Conservation (phyloP, 2,113 vertebrate genomes). For the Neotoma lepida region DNA sequence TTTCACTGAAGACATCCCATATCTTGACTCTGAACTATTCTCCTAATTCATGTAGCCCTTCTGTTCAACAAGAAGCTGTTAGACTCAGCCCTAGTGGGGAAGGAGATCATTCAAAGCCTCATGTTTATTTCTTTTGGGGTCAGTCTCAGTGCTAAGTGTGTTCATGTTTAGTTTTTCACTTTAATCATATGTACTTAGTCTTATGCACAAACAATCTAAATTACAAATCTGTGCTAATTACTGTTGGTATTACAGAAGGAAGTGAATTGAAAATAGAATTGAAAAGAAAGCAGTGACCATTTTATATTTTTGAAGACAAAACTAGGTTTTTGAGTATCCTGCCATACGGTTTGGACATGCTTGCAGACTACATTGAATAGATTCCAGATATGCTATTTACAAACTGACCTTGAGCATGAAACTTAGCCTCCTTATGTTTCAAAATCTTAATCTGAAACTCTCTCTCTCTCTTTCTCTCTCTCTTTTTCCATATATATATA, state of each 20-base stretch:
- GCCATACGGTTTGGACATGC: slow-evolving; percentile 29
- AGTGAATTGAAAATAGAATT: slow-evolving; percentile 36
- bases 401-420: slow-evolving; percentile 29
- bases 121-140: background rate
- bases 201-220: background rate
- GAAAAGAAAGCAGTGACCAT: slow-evolving; percentile 38
- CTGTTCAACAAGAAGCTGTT: background rate
- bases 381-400: slow-evolving; percentile 26
- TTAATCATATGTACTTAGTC: background rate
- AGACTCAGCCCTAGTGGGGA: background rate
- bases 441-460: background rate
- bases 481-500: too few relatives aligned
- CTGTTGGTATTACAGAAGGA: background rate
- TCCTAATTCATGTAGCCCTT: background rate
- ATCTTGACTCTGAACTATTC: background rate
- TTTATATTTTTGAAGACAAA: slow-evolving; percentile 47
- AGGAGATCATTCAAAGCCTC: background rate
- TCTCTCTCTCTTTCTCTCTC: too few relatives aligned
- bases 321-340: background rate
- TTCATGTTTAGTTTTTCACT: background rate
- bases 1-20: background rate
- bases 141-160: background rate
- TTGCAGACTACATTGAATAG: background rate
- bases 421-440: slow-evolving; percentile 21
- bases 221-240: slow-evolving; percentile 1